Conservation (phyloP, 2,888 invertebrate species). For the Leptopilina syphax region DNA sequence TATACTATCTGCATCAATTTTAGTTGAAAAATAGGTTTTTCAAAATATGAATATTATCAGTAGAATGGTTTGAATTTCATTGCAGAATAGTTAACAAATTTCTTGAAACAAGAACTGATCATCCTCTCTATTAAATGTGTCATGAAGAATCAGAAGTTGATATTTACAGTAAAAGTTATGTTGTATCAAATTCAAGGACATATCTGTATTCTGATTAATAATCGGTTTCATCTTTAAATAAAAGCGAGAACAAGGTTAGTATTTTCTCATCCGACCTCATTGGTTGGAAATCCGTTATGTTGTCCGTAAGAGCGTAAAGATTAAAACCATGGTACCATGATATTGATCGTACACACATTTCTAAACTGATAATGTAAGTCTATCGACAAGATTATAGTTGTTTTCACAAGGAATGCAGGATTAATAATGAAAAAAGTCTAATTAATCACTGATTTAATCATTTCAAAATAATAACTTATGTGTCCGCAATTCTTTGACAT, state of each 20-base stretch:
- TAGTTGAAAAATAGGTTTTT: too few species aligned
- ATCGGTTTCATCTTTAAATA: constrained; percentile 17
- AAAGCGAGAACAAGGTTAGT: constrained; percentile 19
- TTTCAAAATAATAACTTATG: not conserved
- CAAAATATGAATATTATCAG: too few species aligned
- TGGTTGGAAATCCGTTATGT: constrained; percentile 28
- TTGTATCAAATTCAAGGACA: not conserved
- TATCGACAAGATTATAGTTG: not conserved
- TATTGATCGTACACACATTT: constrained; percentile 25
- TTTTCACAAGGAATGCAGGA: not conserved
- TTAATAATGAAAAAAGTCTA: not conserved
- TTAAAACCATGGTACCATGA: constrained; percentile 26
- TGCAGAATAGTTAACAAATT: too few species aligned
- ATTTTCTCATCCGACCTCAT: constrained; percentile 22
- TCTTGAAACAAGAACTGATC: too few species aligned
- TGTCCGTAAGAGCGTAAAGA: constrained; percentile 28
- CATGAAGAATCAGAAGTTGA: not conserved
- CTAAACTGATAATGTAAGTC: not conserved
- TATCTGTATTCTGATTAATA: constrained; percentile 16
- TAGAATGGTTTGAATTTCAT: too few species aligned
- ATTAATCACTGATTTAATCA: not conserved
- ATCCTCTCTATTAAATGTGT: too few species aligned
- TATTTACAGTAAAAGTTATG: not conserved
- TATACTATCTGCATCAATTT: too few species aligned
- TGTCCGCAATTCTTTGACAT: not conserved